Conservation (phyloP, 2,797 vertebrate genomes). For the Pipistrellus pygmaeus region DNA sequence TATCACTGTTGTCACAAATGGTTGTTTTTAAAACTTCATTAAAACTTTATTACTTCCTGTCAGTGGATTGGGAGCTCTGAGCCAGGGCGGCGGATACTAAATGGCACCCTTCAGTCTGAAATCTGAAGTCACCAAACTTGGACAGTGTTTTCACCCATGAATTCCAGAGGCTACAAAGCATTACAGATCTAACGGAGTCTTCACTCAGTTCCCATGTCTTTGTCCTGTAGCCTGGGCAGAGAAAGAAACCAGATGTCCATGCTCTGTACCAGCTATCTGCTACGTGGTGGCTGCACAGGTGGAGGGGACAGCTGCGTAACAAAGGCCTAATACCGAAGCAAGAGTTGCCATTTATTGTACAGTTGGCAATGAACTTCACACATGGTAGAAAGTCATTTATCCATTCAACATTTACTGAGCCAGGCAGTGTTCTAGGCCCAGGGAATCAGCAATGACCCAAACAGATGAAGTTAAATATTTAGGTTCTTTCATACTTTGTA, state of each 20-base stretch:
- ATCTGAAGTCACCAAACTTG: background rate
- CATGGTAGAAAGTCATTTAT: background rate
- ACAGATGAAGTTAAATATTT: background rate
- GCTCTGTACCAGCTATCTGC: background rate
- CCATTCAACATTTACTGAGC: background rate
- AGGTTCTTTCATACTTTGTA: background rate
- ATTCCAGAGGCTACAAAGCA: background rate
- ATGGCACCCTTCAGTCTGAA: background rate
- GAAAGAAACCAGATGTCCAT: background rate
- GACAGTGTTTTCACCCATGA: background rate
- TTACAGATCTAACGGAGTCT: background rate
- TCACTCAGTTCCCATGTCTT: background rate
- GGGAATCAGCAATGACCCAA: background rate
- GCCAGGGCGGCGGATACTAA: background rate
- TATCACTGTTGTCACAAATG: background rate
- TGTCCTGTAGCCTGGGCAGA: background rate
- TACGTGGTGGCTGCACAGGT: background rate
- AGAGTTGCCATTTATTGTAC: background rate
- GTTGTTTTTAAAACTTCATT: background rate
- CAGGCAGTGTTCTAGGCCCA: background rate
- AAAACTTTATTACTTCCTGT: too few species aligned
- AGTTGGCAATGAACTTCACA: background rate
- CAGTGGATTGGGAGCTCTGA: background rate
- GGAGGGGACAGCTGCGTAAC: background rate
- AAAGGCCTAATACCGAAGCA: background rate